Percentiles rank a stretch among this genome's conserved stretches.
Evolutionary conservation across 2,888 invertebrate species (phyloP).

Genomic region (Phaonia tiefii): DNA sequence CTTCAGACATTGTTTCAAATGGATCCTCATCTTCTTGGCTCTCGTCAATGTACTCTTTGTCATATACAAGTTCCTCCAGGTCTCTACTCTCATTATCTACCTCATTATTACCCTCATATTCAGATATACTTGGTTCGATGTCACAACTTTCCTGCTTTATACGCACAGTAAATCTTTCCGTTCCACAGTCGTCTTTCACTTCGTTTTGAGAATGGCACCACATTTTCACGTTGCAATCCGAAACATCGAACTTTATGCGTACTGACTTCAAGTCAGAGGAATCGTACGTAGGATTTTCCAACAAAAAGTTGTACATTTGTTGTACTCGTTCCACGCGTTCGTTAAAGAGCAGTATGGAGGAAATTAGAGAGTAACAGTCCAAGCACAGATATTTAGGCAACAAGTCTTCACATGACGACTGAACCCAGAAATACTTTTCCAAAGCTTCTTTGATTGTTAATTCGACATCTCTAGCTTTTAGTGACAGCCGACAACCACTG

Average conservation of each 20-base stretch:
- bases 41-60: conserved; percentile 43
- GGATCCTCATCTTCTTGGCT: conserved; percentile 51
- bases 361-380: conserved; percentile 74
- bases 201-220: conserved; percentile 68
- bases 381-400: conserved; percentile 75
- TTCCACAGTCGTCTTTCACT: conserved; percentile 46
- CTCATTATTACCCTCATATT: background rate
- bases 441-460: conserved; percentile 73
- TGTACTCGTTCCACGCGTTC: conserved; percentile 76
- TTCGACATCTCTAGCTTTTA: conserved; percentile 49
- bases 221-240: conserved; percentile 66
- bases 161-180: conserved; percentile 37
- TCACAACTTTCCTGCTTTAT: conserved; percentile 65
- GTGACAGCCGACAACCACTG: conserved; percentile 13
- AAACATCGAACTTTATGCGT: conserved; percentile 70
- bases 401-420: conserved; percentile 73
- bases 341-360: conserved; percentile 74
- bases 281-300: conserved; percentile 44
- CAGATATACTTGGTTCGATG: conserved; percentile 28
- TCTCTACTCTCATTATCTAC: conserved; percentile 48
- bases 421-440: conserved; percentile 76
- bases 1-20: conserved; percentile 46
- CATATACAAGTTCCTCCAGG: conserved; percentile 51
- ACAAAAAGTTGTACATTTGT: conserved; percentile 74
- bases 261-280: conserved; percentile 45